Percentiles rank a stretch among this genome's conserved stretches.
Conservation (phyloP, 2,888 invertebrate species). For the Cerastis rubricosa region DNA sequence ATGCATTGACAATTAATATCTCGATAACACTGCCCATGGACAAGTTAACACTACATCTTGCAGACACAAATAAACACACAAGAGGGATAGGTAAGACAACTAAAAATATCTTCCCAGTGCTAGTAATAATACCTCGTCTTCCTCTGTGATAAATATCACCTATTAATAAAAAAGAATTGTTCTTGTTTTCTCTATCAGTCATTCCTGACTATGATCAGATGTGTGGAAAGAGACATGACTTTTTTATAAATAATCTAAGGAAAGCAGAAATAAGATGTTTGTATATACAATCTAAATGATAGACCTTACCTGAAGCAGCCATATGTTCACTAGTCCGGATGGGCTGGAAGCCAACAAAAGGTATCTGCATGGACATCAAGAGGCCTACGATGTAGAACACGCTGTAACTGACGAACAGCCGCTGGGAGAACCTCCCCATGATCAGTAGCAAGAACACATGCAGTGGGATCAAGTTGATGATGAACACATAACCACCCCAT, state of each 20-base stretch:
- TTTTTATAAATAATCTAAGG: too few species aligned
- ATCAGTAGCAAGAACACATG: slow-evolving; percentile 98
- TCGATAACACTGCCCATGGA: neutral
- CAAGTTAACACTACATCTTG: neutral
- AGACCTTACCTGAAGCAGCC: slow-evolving; percentile 96
- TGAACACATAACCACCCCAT: slow-evolving; percentile 99
- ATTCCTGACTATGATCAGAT: too few species aligned
- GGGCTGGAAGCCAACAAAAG: slow-evolving; percentile 99
- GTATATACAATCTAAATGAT: neutral
- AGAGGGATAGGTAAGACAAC: neutral
- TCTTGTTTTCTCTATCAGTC: too few species aligned
- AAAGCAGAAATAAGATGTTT: too few species aligned
- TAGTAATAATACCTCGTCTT: neutral
- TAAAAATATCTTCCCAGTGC: neutral
- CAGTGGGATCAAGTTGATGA: slow-evolving; percentile 99
- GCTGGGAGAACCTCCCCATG: slow-evolving; percentile 98
- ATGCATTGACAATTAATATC: neutral
- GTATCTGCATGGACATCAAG: slow-evolving; percentile 99
- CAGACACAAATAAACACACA: neutral
- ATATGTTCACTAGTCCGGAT: slow-evolving; percentile 99
- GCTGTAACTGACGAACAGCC: slow-evolving; percentile 98
- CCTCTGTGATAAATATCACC: neutral
- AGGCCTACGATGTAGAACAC: slow-evolving; percentile 99
- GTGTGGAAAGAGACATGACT: too few species aligned
- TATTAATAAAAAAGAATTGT: too few species aligned